Conservation (phyloP, 2,888 invertebrate genomes). For the Onthophagus sagittarius region DNA sequence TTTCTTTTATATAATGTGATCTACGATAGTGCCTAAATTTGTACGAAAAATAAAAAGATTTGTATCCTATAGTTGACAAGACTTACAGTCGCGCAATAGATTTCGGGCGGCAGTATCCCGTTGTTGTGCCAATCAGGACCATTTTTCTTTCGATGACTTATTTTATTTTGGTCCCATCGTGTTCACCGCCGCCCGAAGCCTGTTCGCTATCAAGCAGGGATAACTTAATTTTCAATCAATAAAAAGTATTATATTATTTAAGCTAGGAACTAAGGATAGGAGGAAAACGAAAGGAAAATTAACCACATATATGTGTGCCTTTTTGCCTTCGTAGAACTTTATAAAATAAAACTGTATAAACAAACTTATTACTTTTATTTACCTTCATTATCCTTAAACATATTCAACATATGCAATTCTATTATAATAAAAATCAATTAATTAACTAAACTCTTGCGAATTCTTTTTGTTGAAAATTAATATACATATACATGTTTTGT, state of each 20-base stretch:
- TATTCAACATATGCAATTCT: too few species aligned
- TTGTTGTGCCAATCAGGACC: background rate
- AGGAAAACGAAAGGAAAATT: conserved; percentile 20
- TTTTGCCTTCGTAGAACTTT: conserved; percentile 27
- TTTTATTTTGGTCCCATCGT: background rate
- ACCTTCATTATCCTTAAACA: too few species aligned
- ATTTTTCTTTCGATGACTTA: background rate
- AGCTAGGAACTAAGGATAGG: conserved; percentile 19
- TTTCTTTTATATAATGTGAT: conserved; percentile 29
- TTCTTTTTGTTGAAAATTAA: too few species aligned
- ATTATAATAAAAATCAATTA: too few species aligned
- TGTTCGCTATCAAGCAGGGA: conserved; percentile 24
- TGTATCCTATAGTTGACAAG: conserved; percentile 18
- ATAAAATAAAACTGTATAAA: conserved; percentile 26
- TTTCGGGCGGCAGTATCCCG: background rate
- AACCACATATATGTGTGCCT: conserved; percentile 30
- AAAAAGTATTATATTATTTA: conserved; percentile 24
- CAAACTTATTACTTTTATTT: conserved; percentile 15
- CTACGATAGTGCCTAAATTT: conserved; percentile 33
- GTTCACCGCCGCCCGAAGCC: background rate
- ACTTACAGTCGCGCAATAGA: conserved; percentile 7
- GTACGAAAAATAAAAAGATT: conserved; percentile 17
- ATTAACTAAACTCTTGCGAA: too few species aligned
- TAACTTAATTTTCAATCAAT: conserved; percentile 23
- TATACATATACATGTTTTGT: too few species aligned